phyloP scores from a whole-genome alignment of 2,888 invertebrate genomes.

The Tenthredo amoena region DNA sequence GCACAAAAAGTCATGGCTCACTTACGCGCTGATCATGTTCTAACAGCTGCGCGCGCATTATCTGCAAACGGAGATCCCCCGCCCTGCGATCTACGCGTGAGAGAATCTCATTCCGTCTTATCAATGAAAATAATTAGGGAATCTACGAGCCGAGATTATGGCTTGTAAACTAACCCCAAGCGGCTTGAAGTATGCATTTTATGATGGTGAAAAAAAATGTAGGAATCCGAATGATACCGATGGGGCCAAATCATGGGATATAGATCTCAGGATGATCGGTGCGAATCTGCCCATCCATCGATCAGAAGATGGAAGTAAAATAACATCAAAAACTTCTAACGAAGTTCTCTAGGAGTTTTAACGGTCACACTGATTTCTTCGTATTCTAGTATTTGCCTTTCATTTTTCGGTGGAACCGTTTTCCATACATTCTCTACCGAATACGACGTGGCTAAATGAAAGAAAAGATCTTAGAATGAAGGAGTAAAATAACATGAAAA shows the following conservation, averaged over 20 bases:
- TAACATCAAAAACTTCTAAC: background rate
- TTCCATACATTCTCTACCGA: no score
- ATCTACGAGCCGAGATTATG: background rate
- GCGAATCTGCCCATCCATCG: background rate
- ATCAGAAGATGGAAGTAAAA: background rate
- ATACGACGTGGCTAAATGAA: background rate
- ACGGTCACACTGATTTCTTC: background rate
- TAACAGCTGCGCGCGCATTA: constrained; percentile 9
- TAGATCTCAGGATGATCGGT: background rate
- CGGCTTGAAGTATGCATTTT: background rate
- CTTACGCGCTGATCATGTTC: background rate
- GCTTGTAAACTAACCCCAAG: background rate
- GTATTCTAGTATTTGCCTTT: background rate
- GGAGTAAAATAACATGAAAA: background rate
- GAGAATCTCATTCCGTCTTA: background rate
- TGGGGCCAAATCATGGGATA: background rate
- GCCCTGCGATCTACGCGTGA: background rate
- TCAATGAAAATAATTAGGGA: background rate
- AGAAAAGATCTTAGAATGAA: background rate
- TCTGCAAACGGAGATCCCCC: background rate
- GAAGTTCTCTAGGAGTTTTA: no score
- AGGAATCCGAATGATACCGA: background rate
- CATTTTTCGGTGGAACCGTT: background rate
- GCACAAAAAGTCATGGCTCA: background rate
- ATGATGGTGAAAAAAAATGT: background rate